These are phyloP conservation scores for Scelioninae gen. 1 DNA, from an alignment of 2,888 invertebrate species.

Conservation along the genomic window DNA sequence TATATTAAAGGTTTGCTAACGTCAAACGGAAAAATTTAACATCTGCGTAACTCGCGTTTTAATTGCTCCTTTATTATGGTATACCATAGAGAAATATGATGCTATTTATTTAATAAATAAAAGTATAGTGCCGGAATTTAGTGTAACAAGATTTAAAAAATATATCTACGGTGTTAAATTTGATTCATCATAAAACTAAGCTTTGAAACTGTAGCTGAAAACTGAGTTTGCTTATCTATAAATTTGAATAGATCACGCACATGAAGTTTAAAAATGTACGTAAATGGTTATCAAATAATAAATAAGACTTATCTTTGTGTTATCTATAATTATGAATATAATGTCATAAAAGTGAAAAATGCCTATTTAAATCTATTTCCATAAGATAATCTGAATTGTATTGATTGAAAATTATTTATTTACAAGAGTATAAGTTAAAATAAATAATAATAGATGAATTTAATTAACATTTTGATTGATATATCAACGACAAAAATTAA, in stretches of 20 bases:
- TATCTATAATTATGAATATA: slow-evolving; percentile 27
- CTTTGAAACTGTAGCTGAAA: background rate
- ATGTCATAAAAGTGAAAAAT: background rate
- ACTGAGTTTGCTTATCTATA: slow-evolving; percentile 24
- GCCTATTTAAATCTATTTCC: background rate
- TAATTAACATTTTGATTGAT: too few relatives aligned
- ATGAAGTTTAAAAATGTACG: slow-evolving; percentile 12
- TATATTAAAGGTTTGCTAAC: slow-evolving; percentile 55
- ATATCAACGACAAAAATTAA: too few relatives aligned
- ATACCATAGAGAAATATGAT: background rate
- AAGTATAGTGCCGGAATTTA: background rate
- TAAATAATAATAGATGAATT: too few relatives aligned
- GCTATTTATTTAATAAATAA: background rate
- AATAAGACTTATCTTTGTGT: slow-evolving; percentile 25
- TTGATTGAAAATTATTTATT: too few relatives aligned
- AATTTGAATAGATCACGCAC: slow-evolving; percentile 22
- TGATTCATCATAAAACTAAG: slow-evolving; percentile 3
- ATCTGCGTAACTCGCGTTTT: slow-evolving; percentile 41
- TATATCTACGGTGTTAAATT: background rate
- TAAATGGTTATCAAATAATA: slow-evolving; percentile 20
- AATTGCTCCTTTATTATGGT: slow-evolving; percentile 6
- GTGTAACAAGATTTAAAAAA: too few relatives aligned
- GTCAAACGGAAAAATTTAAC: slow-evolving; percentile 36
- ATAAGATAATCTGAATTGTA: slow-evolving; percentile 3
- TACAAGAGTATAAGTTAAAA: too few relatives aligned